Evolutionary conservation across 2,113 vertebrate genomes (phyloP).

Genomic region (Sylvilagus bachmani): DNA sequence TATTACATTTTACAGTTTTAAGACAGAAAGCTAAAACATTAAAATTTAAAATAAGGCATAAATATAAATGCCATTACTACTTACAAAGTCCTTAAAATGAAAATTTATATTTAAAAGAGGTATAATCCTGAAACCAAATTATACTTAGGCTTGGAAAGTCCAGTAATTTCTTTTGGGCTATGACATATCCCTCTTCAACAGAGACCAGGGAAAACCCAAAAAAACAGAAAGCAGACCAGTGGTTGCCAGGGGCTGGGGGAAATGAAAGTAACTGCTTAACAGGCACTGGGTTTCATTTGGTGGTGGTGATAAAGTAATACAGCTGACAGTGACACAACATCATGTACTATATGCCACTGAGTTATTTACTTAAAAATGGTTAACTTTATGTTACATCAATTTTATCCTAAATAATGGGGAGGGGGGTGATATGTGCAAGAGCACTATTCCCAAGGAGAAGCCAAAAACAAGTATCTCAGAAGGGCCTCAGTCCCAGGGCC

Average conservation of each 20-base stretch:
- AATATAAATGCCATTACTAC: background rate
- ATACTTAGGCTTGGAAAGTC: background rate
- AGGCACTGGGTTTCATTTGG: background rate
- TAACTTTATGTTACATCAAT: background rate
- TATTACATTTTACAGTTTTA: background rate
- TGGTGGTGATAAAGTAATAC: background rate
- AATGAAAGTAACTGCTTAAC: background rate
- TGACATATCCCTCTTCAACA: background rate
- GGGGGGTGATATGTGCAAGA: background rate
- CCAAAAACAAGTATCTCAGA: background rate
- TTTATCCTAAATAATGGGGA: background rate
- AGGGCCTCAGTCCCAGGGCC: background rate
- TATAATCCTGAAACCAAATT: background rate
- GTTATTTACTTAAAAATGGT: background rate
- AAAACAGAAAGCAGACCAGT: background rate
- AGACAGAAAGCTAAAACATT: background rate
- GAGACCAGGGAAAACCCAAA: background rate
- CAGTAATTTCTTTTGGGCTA: background rate
- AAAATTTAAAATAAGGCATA: slow-evolving; percentile 24
- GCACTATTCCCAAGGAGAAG: background rate
- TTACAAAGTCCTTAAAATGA: slow-evolving; percentile 41
- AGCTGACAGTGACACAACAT: background rate
- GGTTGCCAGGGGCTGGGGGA: background rate
- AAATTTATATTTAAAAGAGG: slow-evolving; percentile 18
- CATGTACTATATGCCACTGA: background rate